These are phyloP conservation scores for Catharus ustulatus DNA, from an alignment of 2,797 vertebrate species.

Conservation along the genomic window DNA sequence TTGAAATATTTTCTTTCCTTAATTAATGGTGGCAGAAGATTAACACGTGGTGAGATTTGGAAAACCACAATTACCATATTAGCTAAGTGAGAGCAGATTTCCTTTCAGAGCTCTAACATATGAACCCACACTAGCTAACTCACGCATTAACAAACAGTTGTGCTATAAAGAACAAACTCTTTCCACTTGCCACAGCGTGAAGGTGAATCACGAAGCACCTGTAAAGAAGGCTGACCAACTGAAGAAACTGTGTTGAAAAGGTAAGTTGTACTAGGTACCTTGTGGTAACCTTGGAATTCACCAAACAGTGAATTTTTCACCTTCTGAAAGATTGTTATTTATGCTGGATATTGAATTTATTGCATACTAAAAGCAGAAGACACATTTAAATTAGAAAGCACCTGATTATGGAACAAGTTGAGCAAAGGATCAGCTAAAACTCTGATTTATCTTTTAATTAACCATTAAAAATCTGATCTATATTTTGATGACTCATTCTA, in stretches of 20 bases:
- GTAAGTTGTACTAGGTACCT: constrained; percentile 12
- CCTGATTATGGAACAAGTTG: not conserved
- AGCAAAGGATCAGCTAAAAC: not conserved
- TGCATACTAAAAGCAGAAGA: not conserved
- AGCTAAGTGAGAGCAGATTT: constrained; percentile 9
- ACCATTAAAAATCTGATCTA: not conserved
- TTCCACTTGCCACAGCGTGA: not conserved
- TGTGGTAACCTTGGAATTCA: not conserved
- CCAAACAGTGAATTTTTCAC: not conserved
- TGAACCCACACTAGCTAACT: not conserved
- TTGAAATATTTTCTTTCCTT: constrained; percentile 20
- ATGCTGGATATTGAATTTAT: not conserved
- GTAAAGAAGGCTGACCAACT: not conserved
- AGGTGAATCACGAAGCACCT: not conserved
- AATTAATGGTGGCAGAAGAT: constrained; percentile 29
- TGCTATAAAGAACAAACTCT: not conserved
- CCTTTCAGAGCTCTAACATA: not conserved
- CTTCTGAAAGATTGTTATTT: not conserved
- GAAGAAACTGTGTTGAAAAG: not conserved
- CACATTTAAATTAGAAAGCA: not conserved
- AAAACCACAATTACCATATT: constrained; percentile 59
- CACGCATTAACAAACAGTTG: not conserved
- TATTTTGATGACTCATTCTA: not conserved
- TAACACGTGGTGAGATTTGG: constrained; percentile 31
- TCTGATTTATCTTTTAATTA: not conserved